Conservation (phyloP, 2,888 invertebrate genomes). For the Amiota minor region DNA sequence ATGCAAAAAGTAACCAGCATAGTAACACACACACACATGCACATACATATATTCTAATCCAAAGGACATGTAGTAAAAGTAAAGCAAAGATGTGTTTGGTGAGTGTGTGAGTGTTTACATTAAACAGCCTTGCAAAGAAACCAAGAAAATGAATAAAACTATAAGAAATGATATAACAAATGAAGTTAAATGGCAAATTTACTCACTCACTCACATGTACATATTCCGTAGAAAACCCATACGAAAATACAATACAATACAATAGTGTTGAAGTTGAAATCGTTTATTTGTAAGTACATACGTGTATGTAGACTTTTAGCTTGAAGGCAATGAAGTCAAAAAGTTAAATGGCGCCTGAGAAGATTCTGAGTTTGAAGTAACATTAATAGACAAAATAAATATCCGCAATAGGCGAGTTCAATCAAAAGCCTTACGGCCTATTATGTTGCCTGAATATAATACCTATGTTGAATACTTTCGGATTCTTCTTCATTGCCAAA, state of each 20-base stretch:
- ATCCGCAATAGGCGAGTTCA: too few species aligned
- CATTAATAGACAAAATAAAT: too few species aligned
- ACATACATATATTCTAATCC: too few species aligned
- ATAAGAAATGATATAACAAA: conserved; percentile 22
- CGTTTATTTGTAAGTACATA: not conserved
- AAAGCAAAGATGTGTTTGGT: too few species aligned
- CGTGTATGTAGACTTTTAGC: not conserved
- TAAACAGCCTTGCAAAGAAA: not conserved
- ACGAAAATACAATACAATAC: too few species aligned
- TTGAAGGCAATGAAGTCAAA: conserved; percentile 7
- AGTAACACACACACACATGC: too few species aligned
- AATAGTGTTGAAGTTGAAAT: conserved; percentile 9
- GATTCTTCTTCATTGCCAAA: too few species aligned
- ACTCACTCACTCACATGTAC: not conserved
- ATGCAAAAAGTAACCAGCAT: conserved; percentile 5
- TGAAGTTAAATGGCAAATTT: conserved; percentile 19
- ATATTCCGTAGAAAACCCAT: not conserved
- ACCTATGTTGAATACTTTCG: too few species aligned
- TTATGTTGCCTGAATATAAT: too few species aligned
- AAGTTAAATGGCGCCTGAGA: not conserved
- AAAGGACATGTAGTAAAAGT: too few species aligned
- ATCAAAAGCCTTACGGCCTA: too few species aligned
- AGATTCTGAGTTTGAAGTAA: too few species aligned
- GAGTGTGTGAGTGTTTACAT: not conserved
- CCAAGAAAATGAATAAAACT: not conserved